These are phyloP conservation scores for Hypsibius dujardini DNA, from an alignment of 1,140 invertebrate genomes.

Conservation along the genomic window DNA sequence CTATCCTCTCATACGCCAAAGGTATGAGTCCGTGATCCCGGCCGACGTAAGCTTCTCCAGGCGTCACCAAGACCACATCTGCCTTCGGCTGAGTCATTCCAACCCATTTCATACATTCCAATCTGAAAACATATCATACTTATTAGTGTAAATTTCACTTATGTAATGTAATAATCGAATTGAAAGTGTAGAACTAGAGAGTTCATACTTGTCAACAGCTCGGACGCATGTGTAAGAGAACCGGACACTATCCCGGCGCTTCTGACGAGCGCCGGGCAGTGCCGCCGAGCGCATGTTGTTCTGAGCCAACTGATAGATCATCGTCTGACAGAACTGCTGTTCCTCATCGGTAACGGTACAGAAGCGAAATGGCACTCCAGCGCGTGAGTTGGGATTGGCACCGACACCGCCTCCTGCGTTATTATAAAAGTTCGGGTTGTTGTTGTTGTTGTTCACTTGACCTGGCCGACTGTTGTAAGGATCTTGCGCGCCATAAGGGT, in stretches of 20 bases:
- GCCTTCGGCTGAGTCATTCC: neutral
- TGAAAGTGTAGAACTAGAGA: neutral
- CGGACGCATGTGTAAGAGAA: neutral
- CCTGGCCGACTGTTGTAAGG: too few relatives aligned
- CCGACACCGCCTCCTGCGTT: too few relatives aligned
- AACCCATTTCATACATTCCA: neutral
- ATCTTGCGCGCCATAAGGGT: too few relatives aligned
- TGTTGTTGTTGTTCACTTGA: too few relatives aligned
- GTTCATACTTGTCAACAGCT: conserved; percentile 6
- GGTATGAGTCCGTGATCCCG: neutral
- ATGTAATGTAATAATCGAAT: neutral
- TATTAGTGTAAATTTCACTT: conserved; percentile 1
- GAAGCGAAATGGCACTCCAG: neutral
- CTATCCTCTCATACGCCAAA: neutral
- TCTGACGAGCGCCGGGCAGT: neutral
- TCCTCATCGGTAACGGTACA: neutral
- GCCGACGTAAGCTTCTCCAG: neutral
- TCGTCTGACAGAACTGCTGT: neutral
- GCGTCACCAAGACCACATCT: conserved; percentile 1
- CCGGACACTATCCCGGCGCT: neutral
- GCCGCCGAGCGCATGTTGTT: neutral
- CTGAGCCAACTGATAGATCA: neutral
- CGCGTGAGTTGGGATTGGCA: neutral
- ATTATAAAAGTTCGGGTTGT: too few relatives aligned
- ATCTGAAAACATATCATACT: neutral